A percentile compares a stretch with the other conserved stretches of the same genome.
phyloP scores from a whole-genome alignment of 1,140 invertebrate species.

The Trichoplusia ni region DNA sequence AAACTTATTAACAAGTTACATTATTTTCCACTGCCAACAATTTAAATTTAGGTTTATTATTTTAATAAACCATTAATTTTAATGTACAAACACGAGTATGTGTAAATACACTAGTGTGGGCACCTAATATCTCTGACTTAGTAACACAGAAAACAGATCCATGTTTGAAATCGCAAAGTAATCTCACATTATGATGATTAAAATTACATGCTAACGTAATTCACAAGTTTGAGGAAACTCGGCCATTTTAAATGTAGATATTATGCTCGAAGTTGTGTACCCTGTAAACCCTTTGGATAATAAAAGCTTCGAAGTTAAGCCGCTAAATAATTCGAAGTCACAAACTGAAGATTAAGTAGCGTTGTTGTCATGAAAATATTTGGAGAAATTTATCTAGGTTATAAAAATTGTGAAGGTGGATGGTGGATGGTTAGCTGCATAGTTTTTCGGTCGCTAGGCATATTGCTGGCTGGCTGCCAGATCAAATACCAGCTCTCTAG shows the following conservation, averaged over 20 bases:
- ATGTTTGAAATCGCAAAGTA: no score
- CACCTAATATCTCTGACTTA: no score
- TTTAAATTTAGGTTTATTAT: no score
- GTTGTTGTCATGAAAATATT: conserved; percentile 14
- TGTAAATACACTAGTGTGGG: no score
- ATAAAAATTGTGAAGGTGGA: conserved; percentile 59
- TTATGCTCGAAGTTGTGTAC: conserved; percentile 30
- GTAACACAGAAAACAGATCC: no score
- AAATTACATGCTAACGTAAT: neutral
- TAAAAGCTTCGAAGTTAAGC: conserved; percentile 25
- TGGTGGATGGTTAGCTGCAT: no score
- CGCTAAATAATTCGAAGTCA: conserved; percentile 21
- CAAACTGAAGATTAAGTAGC: conserved; percentile 26
- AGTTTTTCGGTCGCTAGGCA: conserved; percentile 45
- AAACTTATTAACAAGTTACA: no score
- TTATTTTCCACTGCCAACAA: no score
- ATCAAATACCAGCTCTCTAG: conserved; percentile 50
- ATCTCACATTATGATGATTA: no score
- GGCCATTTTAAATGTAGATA: conserved; percentile 24
- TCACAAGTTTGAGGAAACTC: conserved; percentile 7
- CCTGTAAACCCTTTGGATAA: conserved; percentile 23
- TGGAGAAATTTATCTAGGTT: conserved; percentile 53
- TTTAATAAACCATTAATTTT: no score
- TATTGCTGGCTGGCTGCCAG: conserved; percentile 60
- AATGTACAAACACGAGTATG: no score